Evolutionary conservation across 2,888 invertebrate genomes (phyloP), one percentile per base, ranked within the genome.

Genomic region (Thereva nobilitata): DNA sequence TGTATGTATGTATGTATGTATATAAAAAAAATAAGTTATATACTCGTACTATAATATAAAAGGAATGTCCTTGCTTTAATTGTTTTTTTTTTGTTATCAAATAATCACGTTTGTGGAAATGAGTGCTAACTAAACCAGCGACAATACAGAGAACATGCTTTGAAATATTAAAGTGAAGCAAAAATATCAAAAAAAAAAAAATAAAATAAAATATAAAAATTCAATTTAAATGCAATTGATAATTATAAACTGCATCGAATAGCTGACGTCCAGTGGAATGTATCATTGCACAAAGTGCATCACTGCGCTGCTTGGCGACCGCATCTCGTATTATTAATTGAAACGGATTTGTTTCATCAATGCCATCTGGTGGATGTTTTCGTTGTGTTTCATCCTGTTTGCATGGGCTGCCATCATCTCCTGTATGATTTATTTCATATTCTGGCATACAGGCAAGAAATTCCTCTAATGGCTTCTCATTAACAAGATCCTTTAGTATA

Each of bases 231-330:
- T 79, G 79, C 72, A 79, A 78, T 76, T 80, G 77, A 64, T 79
- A 79, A 73, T 79, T 80, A 71, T 76, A 79, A 56, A 80, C 79
- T 35, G 80, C 80, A 68, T 80, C 80, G 41, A 79, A 80, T 40
- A 86, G 75, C 74, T 86, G 86, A 68, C 85, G 84, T 52, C 86
- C 86, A 40, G 86, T 86, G 5, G 84, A 84, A 71, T 84, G 84
- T 53, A 86, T 85, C 78, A 87, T 83, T 49, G 85, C 83, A 70
- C 83, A 83, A 61, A 87, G 80, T 68, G 86, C 85, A 73, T 86
- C 84, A 34, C 86, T 86, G 66, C 86, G 85, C 74, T 85, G 85
- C 44, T 85, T 84, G 68, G 86, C 84, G 65, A 85, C 86, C 52
- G 80, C 80, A 68, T 79, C 78, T 4, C 80, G 77, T 52, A 80